These are phyloP conservation scores for Chloroceryle amazona DNA, from an alignment of 2,797 vertebrate genomes.

Conservation along the genomic window DNA sequence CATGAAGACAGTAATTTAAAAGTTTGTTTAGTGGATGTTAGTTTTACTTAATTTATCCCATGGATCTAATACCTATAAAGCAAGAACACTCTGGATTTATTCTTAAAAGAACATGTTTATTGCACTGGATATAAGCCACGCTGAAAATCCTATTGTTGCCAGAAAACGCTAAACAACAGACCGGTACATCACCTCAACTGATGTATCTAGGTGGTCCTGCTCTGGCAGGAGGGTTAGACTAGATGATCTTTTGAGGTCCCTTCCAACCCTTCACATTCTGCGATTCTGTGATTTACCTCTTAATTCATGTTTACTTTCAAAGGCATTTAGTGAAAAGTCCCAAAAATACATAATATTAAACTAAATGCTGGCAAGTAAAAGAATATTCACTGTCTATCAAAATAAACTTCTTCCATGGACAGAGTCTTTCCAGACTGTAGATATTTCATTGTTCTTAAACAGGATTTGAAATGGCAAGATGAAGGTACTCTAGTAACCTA, in stretches of 20 bases:
- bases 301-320: background rate
- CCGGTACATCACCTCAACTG: background rate
- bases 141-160: background rate
- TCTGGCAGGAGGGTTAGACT: no score
- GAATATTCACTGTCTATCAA: background rate
- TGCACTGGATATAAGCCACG: background rate
- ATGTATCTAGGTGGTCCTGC: background rate
- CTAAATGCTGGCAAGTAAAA: background rate
- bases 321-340: background rate
- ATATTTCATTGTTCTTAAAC: background rate
- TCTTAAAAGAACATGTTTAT: background rate
- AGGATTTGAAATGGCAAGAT: background rate
- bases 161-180: background rate
- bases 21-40: background rate
- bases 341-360: background rate
- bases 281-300: background rate
- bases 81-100: background rate
- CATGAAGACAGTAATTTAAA: background rate
- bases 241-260: no score
- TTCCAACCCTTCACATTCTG: no score
- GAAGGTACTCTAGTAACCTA: background rate
- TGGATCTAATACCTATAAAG: background rate
- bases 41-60: background rate
- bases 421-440: background rate
- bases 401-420: background rate